Percentiles rank a stretch among this genome's conserved stretches.
Conservation (phyloP, 2,888 invertebrate species). For the Mamestra brassicae region DNA sequence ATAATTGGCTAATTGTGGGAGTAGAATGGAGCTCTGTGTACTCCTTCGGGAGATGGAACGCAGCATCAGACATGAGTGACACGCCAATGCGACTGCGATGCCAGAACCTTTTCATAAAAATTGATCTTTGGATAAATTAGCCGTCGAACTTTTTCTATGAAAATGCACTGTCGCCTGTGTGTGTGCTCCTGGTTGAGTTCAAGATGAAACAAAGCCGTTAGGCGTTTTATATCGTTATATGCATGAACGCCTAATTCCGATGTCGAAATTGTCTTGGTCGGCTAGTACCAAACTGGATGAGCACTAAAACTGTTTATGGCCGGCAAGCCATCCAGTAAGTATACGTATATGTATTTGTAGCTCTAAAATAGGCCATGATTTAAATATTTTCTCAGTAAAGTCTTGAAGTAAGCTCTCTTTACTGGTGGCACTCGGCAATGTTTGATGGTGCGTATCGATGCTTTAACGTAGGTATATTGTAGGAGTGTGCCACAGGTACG, state of each 20-base stretch:
- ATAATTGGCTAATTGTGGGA: too few relatives aligned
- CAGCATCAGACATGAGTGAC: too few relatives aligned
- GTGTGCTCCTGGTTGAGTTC: background rate
- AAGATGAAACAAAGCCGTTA: background rate
- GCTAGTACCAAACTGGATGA: conserved; percentile 24
- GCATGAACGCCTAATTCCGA: background rate
- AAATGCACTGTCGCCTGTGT: background rate
- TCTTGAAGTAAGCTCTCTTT: conserved; percentile 63
- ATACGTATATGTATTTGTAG: conserved; percentile 9
- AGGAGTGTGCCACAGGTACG: conserved; percentile 45
- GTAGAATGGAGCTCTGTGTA: too few relatives aligned
- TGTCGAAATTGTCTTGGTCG: conserved; percentile 2
- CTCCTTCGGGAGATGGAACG: too few relatives aligned
- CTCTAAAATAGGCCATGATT: conserved; percentile 9
- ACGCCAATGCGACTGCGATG: too few relatives aligned
- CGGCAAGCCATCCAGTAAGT: conserved; percentile 32
- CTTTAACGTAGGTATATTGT: conserved; percentile 70
- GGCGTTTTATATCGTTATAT: background rate
- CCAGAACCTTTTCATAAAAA: too few relatives aligned
- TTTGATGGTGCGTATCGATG: conserved; percentile 77
- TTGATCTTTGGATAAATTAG: background rate
- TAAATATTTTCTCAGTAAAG: conserved; percentile 42
- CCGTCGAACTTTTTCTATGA: background rate
- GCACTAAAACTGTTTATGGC: conserved; percentile 23
- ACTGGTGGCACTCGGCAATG: conserved; percentile 63